Percentiles rank a stretch among this genome's conserved stretches.
Evolutionary conservation across 2,797 vertebrate species (phyloP).

Genomic region (Gallinago stenura): DNA sequence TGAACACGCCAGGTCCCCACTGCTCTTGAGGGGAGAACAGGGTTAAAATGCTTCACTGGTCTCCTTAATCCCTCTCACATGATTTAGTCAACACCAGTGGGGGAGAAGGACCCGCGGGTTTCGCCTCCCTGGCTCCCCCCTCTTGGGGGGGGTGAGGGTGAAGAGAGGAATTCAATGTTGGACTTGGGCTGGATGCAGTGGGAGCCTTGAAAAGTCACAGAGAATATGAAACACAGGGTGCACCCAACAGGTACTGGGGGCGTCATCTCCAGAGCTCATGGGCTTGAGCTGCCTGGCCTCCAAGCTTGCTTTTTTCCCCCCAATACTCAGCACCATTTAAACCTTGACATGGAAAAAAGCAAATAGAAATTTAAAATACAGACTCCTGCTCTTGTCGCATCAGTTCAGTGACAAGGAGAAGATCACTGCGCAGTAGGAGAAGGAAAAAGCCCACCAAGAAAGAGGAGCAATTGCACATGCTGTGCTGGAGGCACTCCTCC

Average conservation of each 20-base stretch:
- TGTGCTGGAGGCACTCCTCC: neutral
- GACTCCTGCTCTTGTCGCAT: neutral
- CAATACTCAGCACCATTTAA: neutral
- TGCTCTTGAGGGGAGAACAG: neutral
- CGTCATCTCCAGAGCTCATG: neutral
- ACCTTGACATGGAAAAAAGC: neutral
- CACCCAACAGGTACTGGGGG: neutral
- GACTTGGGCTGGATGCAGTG: neutral
- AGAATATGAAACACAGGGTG: neutral
- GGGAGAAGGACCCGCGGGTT: neutral
- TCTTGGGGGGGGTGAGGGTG: neutral
- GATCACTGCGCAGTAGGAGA: neutral
- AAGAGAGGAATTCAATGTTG: neutral
- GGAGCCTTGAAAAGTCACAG: neutral
- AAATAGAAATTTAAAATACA: neutral
- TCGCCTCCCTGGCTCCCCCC: neutral
- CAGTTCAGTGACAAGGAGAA: neutral
- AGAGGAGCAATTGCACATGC: neutral
- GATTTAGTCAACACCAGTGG: constrained; percentile 12
- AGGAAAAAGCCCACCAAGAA: neutral
- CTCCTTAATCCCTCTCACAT: constrained; percentile 46
- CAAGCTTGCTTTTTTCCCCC: neutral
- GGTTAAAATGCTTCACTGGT: constrained; percentile 31
- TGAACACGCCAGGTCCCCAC: neutral
- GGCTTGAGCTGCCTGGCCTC: neutral